These are phyloP conservation scores for Tricholauxania praeusta DNA, from an alignment of 2,888 invertebrate species.

Conservation along the genomic window DNA sequence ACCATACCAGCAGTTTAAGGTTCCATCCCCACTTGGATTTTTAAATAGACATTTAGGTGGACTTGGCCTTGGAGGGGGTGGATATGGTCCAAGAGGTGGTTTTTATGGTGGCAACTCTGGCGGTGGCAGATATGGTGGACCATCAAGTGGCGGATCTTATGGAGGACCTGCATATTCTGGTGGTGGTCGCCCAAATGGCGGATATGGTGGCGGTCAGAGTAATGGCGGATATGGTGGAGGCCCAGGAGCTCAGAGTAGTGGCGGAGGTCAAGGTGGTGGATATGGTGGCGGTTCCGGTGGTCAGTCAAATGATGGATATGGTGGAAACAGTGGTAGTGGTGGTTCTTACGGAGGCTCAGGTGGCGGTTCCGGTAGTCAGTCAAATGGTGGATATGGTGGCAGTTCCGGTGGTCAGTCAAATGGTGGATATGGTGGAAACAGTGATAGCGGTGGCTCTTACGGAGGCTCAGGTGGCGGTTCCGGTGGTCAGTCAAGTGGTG, in stretches of 20 bases:
- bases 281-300: not conserved
- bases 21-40: not conserved
- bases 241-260: not conserved
- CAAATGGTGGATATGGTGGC: not conserved
- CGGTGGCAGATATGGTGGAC: constrained; percentile 34
- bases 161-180: constrained; percentile 33
- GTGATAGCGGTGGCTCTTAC: no score
- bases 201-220: not conserved
- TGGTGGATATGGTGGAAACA: not conserved
- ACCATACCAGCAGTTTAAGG: not conserved
- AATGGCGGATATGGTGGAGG: not conserved
- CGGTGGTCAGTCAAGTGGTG: constrained; percentile 1
- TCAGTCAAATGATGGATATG: not conserved
- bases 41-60: no score
- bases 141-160: constrained; percentile 41
- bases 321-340: no score
- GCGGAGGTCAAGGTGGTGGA: constrained; percentile 2
- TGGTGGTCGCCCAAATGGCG: constrained; percentile 2
- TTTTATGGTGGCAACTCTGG: constrained; percentile 45
- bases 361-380: constrained; percentile 3
- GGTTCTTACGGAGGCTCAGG: not conserved
- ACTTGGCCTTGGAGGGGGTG: constrained; percentile 10
- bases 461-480: not conserved
- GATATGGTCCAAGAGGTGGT: constrained; percentile 53
- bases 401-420: not conserved